Conservation (phyloP, 2,113 vertebrate genomes). For the Ceratotherium simum region DNA sequence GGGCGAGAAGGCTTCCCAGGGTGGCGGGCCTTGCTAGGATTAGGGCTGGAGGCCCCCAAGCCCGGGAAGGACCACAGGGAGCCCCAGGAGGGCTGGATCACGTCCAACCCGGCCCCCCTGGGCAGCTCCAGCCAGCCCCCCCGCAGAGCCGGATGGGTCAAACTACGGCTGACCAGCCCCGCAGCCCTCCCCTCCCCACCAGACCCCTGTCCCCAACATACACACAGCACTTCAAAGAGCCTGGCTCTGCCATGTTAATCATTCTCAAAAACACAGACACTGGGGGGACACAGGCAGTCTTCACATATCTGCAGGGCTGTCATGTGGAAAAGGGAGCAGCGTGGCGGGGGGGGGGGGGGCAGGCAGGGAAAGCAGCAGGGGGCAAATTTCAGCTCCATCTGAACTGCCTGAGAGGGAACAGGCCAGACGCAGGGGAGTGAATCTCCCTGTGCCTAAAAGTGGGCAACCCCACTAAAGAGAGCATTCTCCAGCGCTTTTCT, state of each 20-base stretch:
- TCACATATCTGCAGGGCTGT: slow-evolving; percentile 59
- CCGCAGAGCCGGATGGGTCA: neutral
- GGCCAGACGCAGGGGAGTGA: neutral
- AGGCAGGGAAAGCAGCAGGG: neutral
- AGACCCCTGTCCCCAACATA: neutral
- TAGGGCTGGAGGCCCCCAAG: neutral
- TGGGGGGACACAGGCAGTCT: neutral
- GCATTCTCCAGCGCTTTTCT: neutral
- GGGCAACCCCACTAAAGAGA: neutral
- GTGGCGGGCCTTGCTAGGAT: neutral
- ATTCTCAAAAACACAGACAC: slow-evolving; percentile 60
- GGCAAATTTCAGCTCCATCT: neutral
- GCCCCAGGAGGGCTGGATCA: neutral
- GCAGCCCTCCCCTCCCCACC: neutral
- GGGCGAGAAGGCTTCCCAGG: neutral
- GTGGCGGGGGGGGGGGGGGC: neutral
- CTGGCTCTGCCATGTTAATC: slow-evolving; percentile 69
- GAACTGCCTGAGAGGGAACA: neutral
- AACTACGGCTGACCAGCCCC: neutral
- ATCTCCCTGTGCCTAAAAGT: neutral
- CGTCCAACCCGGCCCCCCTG: neutral
- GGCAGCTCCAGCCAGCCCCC: neutral
- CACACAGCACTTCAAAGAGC: neutral
- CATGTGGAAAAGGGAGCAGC: slow-evolving; percentile 50
- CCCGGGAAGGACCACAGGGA: neutral